Percentiles rank a stretch among this genome's conserved stretches.
These are phyloP conservation scores for Drosophila algonquin DNA, from an alignment of 2,888 invertebrate species.

Conservation along the genomic window DNA sequence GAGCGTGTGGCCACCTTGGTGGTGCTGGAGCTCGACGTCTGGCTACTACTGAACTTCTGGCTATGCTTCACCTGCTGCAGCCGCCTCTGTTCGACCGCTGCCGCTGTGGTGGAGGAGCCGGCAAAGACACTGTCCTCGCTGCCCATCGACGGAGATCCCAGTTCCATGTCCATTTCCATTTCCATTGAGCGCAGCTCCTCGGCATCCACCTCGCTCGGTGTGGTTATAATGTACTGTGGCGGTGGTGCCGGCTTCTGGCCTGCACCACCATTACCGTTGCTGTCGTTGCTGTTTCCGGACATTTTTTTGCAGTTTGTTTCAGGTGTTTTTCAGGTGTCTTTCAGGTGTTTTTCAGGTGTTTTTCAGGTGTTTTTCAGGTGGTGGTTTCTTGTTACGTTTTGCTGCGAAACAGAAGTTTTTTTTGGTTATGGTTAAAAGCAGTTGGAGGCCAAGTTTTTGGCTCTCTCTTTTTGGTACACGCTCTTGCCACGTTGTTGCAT, in stretches of 20 bases:
- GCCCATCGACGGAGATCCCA: conserved; percentile 41
- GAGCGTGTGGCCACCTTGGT: conserved; percentile 67
- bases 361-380: background rate
- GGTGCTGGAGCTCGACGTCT: conserved; percentile 36
- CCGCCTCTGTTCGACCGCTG: background rate
- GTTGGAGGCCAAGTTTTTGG: conserved; percentile 17
- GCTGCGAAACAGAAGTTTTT: conserved; percentile 40
- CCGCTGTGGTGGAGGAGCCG: conserved; percentile 27
- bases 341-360: background rate
- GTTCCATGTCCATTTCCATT: conserved; percentile 54
- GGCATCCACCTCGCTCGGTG: conserved; percentile 83
- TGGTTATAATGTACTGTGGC: conserved; percentile 83
- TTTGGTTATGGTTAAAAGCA: conserved; percentile 21
- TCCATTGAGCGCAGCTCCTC: conserved; percentile 78
- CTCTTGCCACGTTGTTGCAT: conserved; percentile 39
- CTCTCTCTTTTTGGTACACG: background rate
- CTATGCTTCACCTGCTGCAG: conserved; percentile 60
- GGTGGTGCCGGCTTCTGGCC: conserved; percentile 58
- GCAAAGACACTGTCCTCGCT: conserved; percentile 55
- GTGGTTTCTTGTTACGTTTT: conserved; percentile 15
- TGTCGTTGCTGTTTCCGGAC: conserved; percentile 49
- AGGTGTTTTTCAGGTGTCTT: background rate
- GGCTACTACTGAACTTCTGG: conserved; percentile 56
- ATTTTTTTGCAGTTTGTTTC: conserved; percentile 30
- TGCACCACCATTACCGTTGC: conserved; percentile 32